A percentile compares a stretch with the other conserved stretches of the same genome.
These are phyloP conservation scores for Dexiosoma caninum DNA, from an alignment of 2,888 invertebrate genomes.

Conservation along the genomic window DNA sequence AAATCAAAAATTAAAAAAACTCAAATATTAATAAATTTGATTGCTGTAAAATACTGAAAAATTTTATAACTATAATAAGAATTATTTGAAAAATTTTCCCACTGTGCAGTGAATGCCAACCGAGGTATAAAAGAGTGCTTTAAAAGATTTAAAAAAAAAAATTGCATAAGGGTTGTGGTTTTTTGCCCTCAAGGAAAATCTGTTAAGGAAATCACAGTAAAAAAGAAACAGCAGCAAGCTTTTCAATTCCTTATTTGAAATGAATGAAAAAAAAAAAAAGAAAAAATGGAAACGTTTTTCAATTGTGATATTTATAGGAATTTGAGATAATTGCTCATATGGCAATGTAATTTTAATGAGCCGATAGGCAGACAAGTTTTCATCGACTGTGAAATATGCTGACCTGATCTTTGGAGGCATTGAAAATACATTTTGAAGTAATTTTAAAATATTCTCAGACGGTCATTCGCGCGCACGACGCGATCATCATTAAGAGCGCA, in stretches of 20 bases:
- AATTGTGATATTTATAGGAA: not conserved
- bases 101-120: not conserved
- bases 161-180: conserved; percentile 6
- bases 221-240: not conserved
- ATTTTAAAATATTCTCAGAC: too few species aligned
- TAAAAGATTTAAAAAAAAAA: not conserved
- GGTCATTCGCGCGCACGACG: too few species aligned
- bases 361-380: too few species aligned
- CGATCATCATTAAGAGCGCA: too few species aligned
- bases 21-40: too few species aligned
- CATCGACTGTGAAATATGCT: too few species aligned
- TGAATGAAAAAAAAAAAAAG: not conserved
- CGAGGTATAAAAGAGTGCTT: not conserved
- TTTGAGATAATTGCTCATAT: not conserved
- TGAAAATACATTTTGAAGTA: too few species aligned
- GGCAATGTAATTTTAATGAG: not conserved
- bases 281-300: not conserved
- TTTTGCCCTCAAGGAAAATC: not conserved
- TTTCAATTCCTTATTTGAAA: not conserved
- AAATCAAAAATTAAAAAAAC: too few species aligned
- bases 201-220: not conserved
- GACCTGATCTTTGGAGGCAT: too few species aligned
- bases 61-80: too few species aligned
- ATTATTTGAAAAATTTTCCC: too few species aligned
- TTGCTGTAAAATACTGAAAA: too few species aligned